phyloP scores from a whole-genome alignment of 2,113 vertebrate genomes.

The Junco hyemalis region DNA sequence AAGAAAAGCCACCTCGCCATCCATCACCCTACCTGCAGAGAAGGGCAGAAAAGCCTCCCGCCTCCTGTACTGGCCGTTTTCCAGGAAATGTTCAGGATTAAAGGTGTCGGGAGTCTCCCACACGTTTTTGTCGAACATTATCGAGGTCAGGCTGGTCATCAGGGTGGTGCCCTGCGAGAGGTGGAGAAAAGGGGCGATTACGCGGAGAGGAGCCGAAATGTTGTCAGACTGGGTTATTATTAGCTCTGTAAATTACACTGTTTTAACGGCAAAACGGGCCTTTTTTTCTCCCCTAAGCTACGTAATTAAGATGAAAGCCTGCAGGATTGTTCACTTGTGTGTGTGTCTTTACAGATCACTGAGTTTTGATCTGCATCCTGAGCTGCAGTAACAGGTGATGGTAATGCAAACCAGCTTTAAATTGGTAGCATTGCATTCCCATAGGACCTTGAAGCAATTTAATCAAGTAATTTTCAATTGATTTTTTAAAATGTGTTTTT shows the following conservation, averaged over 20 bases:
- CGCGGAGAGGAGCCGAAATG: fast-evolving
- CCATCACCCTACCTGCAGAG: conserved; percentile 78
- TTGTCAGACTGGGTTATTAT: conserved; percentile 9
- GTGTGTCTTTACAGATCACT: neutral
- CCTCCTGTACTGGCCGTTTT: conserved; percentile 81
- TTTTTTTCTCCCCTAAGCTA: fast-evolving
- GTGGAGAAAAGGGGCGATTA: neutral
- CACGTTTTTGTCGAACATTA: conserved; percentile 80
- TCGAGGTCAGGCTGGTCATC: conserved; percentile 75
- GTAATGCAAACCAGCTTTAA: neutral
- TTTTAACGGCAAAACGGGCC: neutral
- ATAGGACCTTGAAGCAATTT: neutral
- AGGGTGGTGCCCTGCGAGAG: conserved; percentile 75
- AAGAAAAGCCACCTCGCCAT: neutral
- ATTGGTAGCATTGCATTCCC: neutral
- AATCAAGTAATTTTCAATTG: neutral
- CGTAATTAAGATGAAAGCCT: neutral
- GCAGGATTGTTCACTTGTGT: neutral
- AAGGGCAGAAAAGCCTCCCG: conserved; percentile 86
- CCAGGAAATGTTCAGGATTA: conserved; percentile 88
- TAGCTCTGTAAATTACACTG: neutral
- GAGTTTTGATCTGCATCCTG: neutral
- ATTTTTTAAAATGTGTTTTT: neutral
- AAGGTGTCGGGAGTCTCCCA: conserved; percentile 84
- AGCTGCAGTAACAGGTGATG: neutral